phyloP scores from a whole-genome alignment of 1,140 invertebrate genomes.

The Caenorhabditis briggsae region DNA sequence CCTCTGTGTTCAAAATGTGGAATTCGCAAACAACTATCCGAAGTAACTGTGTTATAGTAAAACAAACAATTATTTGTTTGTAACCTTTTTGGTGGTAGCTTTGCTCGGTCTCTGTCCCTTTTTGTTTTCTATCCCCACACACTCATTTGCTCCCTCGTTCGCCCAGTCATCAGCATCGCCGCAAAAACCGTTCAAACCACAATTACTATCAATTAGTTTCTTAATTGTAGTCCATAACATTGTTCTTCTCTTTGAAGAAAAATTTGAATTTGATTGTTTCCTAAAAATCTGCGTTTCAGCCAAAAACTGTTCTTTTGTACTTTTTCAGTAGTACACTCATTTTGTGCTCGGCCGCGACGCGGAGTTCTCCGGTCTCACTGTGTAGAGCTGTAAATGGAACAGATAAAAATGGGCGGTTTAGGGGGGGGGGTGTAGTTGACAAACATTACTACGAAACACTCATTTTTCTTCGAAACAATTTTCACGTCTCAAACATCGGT shows the following conservation, averaged over 20 bases:
- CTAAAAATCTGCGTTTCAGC: not conserved
- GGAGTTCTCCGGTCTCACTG: conserved; percentile 17
- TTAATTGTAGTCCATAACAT: not conserved
- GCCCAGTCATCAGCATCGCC: not conserved
- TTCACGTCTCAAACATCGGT: not conserved
- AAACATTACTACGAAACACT: conserved; percentile 14
- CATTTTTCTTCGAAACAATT: not conserved
- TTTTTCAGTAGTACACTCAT: conserved; percentile 4
- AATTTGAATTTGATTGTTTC: no score
- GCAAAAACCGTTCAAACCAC: not conserved
- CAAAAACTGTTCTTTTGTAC: not conserved
- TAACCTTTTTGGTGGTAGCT: conserved; percentile 47
- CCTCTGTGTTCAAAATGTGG: no score
- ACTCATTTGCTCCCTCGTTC: not conserved
- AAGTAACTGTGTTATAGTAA: conserved; percentile 47
- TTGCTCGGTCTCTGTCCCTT: conserved; percentile 25
- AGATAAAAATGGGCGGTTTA: conserved; percentile 47
- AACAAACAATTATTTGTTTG: conserved; percentile 52
- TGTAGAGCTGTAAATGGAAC: conserved; percentile 7
- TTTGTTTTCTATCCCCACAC: not conserved
- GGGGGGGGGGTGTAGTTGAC: conserved; percentile 11
- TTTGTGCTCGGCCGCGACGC: not conserved
- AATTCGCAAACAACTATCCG: no score
- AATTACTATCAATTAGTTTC: not conserved
- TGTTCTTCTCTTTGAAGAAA: no score